Conservation (phyloP, 2,888 invertebrate species). For the Isoperla grammatica region DNA sequence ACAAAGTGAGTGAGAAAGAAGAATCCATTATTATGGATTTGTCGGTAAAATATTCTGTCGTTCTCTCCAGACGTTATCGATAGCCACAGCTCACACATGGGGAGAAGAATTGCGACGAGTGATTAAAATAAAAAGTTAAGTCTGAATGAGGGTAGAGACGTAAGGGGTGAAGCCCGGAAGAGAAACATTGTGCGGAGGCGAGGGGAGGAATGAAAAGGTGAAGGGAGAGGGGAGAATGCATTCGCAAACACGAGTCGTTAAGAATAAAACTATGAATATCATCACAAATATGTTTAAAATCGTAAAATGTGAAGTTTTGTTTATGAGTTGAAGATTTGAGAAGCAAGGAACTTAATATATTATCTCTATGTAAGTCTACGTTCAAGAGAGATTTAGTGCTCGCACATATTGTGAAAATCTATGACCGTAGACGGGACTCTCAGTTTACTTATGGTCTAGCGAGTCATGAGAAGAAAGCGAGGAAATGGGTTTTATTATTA, state of each 20-base stretch:
- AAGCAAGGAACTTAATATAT: too few relatives aligned
- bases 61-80: too few relatives aligned
- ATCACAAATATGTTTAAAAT: constrained; percentile 17
- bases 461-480: neutral
- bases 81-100: too few relatives aligned
- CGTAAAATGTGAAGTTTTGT: constrained; percentile 16
- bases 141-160: constrained; percentile 16
- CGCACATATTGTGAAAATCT: too few relatives aligned
- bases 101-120: constrained; percentile 7
- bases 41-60: too few relatives aligned
- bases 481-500: neutral
- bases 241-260: constrained; percentile 13
- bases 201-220: constrained; percentile 15
- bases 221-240: neutral
- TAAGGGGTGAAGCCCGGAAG: constrained; percentile 19
- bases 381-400: too few relatives aligned
- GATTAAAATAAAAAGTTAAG: constrained; percentile 30
- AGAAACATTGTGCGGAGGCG: constrained; percentile 16
- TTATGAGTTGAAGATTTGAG: constrained; percentile 5
- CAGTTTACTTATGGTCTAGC: too few relatives aligned
- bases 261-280: constrained; percentile 16
- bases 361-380: too few relatives aligned
- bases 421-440: too few relatives aligned
- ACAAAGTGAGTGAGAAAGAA: neutral
- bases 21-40: neutral